A percentile compares a stretch with the other conserved stretches of the same genome.
These are phyloP conservation scores for Creontiades dilutus DNA, from an alignment of 2,888 invertebrate species.

Conservation along the genomic window DNA sequence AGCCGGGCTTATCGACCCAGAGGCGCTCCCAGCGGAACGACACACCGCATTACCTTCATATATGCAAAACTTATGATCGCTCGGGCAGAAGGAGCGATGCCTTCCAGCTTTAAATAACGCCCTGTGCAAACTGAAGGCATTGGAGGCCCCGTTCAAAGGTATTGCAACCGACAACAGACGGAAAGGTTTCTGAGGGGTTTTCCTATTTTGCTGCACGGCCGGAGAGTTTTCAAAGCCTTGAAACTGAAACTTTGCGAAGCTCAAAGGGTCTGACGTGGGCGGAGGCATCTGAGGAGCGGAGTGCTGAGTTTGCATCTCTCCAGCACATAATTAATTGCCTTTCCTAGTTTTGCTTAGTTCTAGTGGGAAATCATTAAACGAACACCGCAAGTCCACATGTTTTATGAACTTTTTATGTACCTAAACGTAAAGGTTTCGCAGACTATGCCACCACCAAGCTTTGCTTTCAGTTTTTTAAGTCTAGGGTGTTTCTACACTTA, in stretches of 20 bases:
- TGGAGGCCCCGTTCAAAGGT: neutral
- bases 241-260: neutral
- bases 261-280: neutral
- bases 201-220: conserved; percentile 10
- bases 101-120: conserved; percentile 1
- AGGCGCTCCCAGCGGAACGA: neutral
- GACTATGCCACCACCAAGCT: too few species aligned
- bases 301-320: neutral
- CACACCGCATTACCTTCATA: conserved; percentile 35
- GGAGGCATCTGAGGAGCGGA: neutral
- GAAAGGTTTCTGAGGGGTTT: neutral
- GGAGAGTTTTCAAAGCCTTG: neutral
- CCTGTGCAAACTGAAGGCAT: neutral
- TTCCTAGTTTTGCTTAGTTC: neutral
- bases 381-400: too few species aligned
- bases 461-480: too few species aligned
- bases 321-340: neutral
- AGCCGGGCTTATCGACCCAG: conserved; percentile 7
- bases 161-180: conserved; percentile 32
- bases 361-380: neutral
- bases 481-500: too few species aligned
- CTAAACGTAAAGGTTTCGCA: too few species aligned
- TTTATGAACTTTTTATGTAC: too few species aligned
- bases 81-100: conserved; percentile 16
- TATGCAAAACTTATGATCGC: conserved; percentile 42